Base-by-base conservation (phyloP, 2,888 invertebrate genomes). In the Blastobasis adustella region DNA sequence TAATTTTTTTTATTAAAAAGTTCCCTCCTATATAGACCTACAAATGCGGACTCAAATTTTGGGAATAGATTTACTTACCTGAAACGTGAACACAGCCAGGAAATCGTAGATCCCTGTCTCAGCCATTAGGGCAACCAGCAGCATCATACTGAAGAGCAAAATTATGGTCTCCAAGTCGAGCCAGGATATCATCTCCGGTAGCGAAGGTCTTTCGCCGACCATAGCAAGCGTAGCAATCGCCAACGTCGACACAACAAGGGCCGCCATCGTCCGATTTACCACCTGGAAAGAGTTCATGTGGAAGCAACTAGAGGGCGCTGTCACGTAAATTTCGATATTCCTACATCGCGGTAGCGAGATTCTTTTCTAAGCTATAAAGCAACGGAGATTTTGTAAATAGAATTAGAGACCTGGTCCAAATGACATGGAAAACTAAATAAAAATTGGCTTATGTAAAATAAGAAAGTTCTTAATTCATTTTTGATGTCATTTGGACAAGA, bases 21-120 rank as follows among this genome's bases (percentile, higher is more conserved):
- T 8, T 46, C 23, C 46, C 3, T 36, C 23, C 6, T 5, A 23
- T 46, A 9, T 9, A 36, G 41, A 37, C 23, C 9, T 5, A 46
- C 36, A 36, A 5, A 37, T 23, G 47, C n/a, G 9, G n/a, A 23
- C n/a, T 47, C 7, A 10, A n/a, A 52, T n/a, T n/a, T n/a, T 6
- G 36, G 5, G 43, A 49, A 9, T 10, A 9, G 45, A 43, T 10
- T 45, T 9, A 44, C 69, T 72, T 73, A 94, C 94, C 82, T 93
- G 92, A 65, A 92, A 94, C n/a, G 93, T 92, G 59, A 91, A 81
- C 0, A 95, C 93, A 5, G 96, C 95, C 51, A 94, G 77, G 71
- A 93, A 96, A 79, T 96, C 95, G 65, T 96, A 96, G 63, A 96
- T 89, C 3, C 96, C 96, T 0, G 96, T 96, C 71, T 96, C 95